Evolutionary conservation across 2,888 invertebrate genomes (phyloP).

Genomic region (Pterobdella sp.): DNA sequence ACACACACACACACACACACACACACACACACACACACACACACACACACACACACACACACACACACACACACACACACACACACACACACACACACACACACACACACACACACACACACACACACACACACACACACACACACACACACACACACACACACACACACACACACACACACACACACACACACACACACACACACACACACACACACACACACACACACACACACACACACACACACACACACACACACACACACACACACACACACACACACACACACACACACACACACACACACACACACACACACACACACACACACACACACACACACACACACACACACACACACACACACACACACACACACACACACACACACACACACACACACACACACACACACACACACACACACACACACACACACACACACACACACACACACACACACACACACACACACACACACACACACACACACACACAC

Average conservation of each 20-base stretch:
- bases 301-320: slow-evolving; percentile 18
- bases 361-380: slow-evolving; percentile 20
- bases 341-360: slow-evolving; percentile 20
- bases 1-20: slow-evolving; percentile 6
- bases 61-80: slow-evolving; percentile 5
- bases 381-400: slow-evolving; percentile 18
- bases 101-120: background rate
- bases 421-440: slow-evolving; percentile 18
- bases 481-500: slow-evolving; percentile 12
- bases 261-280: slow-evolving; percentile 22
- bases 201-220: slow-evolving; percentile 28
- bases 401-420: slow-evolving; percentile 18
- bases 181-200: slow-evolving; percentile 27
- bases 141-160: too few species aligned
- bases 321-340: slow-evolving; percentile 20
- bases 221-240: slow-evolving; percentile 29
- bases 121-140: slow-evolving; percentile 1
- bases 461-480: slow-evolving; percentile 14
- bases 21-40: slow-evolving; percentile 6
- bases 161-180: too few species aligned
- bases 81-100: slow-evolving; percentile 3
- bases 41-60: slow-evolving; percentile 2
- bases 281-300: slow-evolving; percentile 20
- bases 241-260: slow-evolving; percentile 27
- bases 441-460: slow-evolving; percentile 14